Evolutionary conservation across 2,113 vertebrate species (phyloP).

Genomic region (Parotia lawesii): DNA sequence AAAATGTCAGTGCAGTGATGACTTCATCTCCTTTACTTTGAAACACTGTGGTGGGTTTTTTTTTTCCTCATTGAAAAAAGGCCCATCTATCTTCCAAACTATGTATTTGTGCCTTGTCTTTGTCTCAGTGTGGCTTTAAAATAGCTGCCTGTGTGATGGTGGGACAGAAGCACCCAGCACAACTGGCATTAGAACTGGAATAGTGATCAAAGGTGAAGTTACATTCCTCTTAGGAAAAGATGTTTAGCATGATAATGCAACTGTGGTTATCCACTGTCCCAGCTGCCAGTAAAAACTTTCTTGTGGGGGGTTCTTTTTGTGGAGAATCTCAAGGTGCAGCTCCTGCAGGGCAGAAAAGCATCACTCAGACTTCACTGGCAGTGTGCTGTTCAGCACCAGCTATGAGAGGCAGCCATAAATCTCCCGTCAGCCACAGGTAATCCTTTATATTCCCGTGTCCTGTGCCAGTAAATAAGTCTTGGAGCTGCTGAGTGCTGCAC

Average conservation of each 20-base stretch:
- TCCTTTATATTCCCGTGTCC: neutral
- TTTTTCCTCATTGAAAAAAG: neutral
- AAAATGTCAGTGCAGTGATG: neutral
- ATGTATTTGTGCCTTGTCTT: neutral
- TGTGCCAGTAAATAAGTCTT: neutral
- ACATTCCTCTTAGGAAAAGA: neutral
- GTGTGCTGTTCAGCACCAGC: neutral
- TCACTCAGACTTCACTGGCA: neutral
- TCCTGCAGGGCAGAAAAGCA: neutral
- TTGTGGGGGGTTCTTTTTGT: neutral
- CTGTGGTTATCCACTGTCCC: neutral
- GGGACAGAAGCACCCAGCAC: neutral
- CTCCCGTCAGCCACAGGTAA: neutral
- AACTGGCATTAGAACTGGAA: neutral
- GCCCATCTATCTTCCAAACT: neutral
- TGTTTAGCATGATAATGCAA: neutral
- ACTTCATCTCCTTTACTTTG: neutral
- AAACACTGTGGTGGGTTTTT: rapidly evolving
- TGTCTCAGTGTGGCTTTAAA: neutral
- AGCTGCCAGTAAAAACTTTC: neutral
- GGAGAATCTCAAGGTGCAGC: neutral
- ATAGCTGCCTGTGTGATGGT: neutral
- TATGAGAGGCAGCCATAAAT: neutral
- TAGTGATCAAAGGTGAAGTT: neutral
- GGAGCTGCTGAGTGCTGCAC: neutral